These are phyloP conservation scores for Sebastolobus altivelis DNA, from an alignment of 2,797 vertebrate species.

Conservation along the genomic window DNA sequence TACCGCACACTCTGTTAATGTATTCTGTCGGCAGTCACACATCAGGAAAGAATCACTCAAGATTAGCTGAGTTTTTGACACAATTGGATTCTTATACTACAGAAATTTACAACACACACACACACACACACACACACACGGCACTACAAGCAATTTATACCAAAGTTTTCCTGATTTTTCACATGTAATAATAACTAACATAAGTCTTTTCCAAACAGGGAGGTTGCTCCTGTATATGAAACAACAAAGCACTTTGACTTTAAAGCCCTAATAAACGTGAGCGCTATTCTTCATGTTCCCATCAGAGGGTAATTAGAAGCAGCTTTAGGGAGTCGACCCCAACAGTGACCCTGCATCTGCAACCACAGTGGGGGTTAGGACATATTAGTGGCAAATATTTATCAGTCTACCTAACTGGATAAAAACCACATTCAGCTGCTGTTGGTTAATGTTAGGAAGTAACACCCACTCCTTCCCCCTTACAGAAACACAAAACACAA, in stretches of 20 bases:
- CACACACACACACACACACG: background rate
- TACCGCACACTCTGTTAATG: background rate
- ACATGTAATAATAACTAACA: slow-evolving; percentile 33
- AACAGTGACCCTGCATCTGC: slow-evolving; percentile 52
- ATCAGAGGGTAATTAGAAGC: slow-evolving; percentile 76
- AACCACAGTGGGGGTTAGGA: slow-evolving; percentile 58
- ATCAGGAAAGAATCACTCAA: slow-evolving; percentile 3
- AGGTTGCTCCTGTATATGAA: slow-evolving; percentile 42
- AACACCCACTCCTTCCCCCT: background rate
- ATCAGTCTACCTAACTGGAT: slow-evolving; percentile 59
- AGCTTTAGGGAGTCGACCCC: slow-evolving; percentile 65
- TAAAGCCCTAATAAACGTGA: slow-evolving; percentile 47
- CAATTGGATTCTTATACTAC: background rate
- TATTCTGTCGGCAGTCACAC: background rate
- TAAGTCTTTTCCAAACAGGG: slow-evolving; percentile 18
- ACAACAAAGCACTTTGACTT: slow-evolving; percentile 35
- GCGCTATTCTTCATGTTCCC: slow-evolving; percentile 49
- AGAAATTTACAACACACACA: background rate
- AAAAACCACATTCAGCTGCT: slow-evolving; percentile 66
- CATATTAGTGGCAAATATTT: slow-evolving; percentile 68
- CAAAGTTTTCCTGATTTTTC: slow-evolving; percentile 11
- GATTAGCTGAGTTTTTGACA: background rate
- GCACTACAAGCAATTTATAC: background rate
- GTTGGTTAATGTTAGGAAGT: slow-evolving; percentile 51
- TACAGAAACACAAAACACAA: slow-evolving; percentile 38